phyloP scores from a whole-genome alignment of 2,888 invertebrate species.

The Rhagophthalmus giganteus region DNA sequence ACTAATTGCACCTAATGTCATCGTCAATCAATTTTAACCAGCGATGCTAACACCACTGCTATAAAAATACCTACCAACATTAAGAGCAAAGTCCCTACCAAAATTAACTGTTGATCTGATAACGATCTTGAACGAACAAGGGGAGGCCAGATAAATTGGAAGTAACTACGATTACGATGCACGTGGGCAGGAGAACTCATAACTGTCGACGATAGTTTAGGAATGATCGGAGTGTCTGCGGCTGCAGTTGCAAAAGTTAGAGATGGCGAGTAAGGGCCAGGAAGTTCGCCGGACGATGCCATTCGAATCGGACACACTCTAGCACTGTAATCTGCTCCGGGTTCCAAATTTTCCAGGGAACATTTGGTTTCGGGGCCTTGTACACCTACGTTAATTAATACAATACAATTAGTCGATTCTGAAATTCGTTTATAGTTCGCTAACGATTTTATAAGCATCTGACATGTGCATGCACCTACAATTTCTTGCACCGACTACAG shows the following conservation, averaged over 20 bases:
- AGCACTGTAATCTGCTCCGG: conserved; percentile 74
- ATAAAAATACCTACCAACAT: conserved; percentile 47
- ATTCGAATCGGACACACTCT: conserved; percentile 78
- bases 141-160: conserved; percentile 32
- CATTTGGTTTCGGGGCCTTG: conserved; percentile 66
- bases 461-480: too few relatives aligned
- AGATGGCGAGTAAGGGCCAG: conserved; percentile 72
- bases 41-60: conserved; percentile 44
- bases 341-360: conserved; percentile 69
- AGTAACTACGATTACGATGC: conserved; percentile 32
- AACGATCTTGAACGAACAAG: conserved; percentile 46
- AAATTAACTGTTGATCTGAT: conserved; percentile 64
- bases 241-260: conserved; percentile 62
- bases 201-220: conserved; percentile 46
- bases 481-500: too few relatives aligned
- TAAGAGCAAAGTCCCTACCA: conserved; percentile 53
- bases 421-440: too few relatives aligned
- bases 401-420: too few relatives aligned
- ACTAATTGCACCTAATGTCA: conserved; percentile 42
- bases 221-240: conserved; percentile 51
- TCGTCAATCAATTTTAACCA: conserved; percentile 31
- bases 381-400: too few relatives aligned
- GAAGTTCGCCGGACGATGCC: conserved; percentile 62
- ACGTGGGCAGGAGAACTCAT: conserved; percentile 37
- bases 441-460: too few relatives aligned